Evolutionary conservation across 2,888 invertebrate species (phyloP).

Genomic region (Phengaris arion): DNA sequence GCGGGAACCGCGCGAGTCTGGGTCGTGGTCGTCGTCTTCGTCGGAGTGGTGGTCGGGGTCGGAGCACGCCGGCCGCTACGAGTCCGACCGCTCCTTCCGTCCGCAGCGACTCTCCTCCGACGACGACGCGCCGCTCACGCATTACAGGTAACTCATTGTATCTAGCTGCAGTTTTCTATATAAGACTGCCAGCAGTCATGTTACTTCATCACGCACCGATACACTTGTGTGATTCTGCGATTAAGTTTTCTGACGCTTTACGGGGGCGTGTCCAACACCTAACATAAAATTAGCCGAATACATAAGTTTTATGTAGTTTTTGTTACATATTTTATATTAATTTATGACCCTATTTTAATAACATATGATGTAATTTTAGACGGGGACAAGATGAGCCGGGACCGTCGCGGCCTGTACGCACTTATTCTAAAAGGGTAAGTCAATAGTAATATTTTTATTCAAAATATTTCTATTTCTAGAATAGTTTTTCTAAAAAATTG

Average conservation of each 20-base stretch:
- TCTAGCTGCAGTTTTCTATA: no score
- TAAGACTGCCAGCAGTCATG: no score
- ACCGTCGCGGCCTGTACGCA: conserved; percentile 38
- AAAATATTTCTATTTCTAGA: no score
- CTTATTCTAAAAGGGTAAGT: conserved; percentile 41
- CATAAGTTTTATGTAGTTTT: no score
- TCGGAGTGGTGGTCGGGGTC: conserved; percentile 39
- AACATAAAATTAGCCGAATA: no score
- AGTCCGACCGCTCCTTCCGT: conserved; percentile 69
- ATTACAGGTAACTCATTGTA: conserved; percentile 48
- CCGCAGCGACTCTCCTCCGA: conserved; percentile 57
- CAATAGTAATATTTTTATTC: neutral
- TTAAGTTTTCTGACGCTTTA: no score
- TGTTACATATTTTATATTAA: no score
- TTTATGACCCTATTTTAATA: no score
- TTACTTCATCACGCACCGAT: no score
- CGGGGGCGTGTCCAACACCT: no score
- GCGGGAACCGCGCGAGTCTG: conserved; percentile 53
- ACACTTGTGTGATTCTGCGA: no score
- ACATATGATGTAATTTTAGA: conserved; percentile 33
- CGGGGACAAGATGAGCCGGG: conserved; percentile 41
- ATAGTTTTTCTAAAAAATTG: no score
- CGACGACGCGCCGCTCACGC: conserved; percentile 64
- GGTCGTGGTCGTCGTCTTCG: conserved; percentile 45
- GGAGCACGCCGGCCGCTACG: conserved; percentile 52